Conservation (phyloP, 2,797 vertebrate species). For the Urocyon cinereoargenteus region DNA sequence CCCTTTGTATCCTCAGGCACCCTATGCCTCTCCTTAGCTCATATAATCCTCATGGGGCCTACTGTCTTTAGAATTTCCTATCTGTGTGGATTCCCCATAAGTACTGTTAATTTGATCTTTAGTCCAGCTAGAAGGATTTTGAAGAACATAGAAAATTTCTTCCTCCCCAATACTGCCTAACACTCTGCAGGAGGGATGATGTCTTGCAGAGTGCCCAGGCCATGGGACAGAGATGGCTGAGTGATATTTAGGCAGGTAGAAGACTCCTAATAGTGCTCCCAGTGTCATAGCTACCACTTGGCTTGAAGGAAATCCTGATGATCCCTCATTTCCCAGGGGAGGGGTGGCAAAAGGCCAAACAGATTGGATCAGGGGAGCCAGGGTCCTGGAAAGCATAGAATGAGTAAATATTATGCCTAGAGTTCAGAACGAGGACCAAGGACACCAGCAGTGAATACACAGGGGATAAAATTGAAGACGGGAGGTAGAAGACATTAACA, state of each 20-base stretch:
- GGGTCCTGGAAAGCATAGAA: background rate
- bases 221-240: background rate
- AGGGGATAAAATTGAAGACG: background rate
- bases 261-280: background rate
- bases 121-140: background rate
- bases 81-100: background rate
- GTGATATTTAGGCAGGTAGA: background rate
- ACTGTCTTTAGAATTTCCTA: background rate
- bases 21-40: background rate
- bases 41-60: background rate
- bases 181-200: fast-evolving
- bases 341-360: background rate
- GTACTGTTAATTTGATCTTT: background rate
- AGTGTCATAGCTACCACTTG: background rate
- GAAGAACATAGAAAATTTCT: background rate
- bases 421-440: background rate
- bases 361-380: background rate
- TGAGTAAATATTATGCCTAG: background rate
- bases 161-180: background rate
- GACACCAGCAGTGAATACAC: background rate
- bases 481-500: background rate
- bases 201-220: background rate
- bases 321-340: background rate
- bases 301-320: background rate
- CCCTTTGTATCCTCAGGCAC: background rate